Evolutionary conservation across 2,888 invertebrate species (phyloP).

Genomic region (Drosophila vallismaia): DNA sequence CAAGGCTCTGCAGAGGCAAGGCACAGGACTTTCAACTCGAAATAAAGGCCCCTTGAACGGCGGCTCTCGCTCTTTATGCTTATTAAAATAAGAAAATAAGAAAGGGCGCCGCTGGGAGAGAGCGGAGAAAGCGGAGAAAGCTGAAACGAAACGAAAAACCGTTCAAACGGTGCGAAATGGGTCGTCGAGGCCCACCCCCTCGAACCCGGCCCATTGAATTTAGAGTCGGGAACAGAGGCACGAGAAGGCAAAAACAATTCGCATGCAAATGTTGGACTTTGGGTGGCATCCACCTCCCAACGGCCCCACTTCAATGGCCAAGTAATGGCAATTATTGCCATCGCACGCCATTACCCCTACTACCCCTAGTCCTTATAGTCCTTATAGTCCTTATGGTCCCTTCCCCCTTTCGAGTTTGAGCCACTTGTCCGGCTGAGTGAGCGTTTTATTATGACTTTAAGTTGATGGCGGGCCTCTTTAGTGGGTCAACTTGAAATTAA

Average conservation of each 20-base stretch:
- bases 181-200: background rate
- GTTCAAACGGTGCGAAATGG: slow-evolving; percentile 26
- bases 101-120: background rate
- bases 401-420: background rate
- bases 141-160: slow-evolving; percentile 30
- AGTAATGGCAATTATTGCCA: slow-evolving; percentile 72
- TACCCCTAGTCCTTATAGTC: background rate
- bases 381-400: too few species aligned
- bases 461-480: slow-evolving; percentile 57
- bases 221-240: slow-evolving; percentile 10
- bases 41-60: slow-evolving; percentile 2
- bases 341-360: slow-evolving; percentile 58
- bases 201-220: background rate
- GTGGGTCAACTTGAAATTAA: slow-evolving; percentile 75
- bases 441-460: slow-evolving; percentile 62
- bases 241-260: slow-evolving; percentile 45
- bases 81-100: slow-evolving; percentile 11
- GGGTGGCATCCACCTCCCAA: slow-evolving; percentile 6
- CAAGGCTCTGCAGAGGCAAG: background rate
- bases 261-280: slow-evolving; percentile 58
- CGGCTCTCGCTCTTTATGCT: slow-evolving; percentile 31
- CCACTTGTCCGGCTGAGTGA: slow-evolving; percentile 42
- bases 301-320: slow-evolving; percentile 45
- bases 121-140: background rate
- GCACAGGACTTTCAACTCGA: background rate